A percentile compares a stretch with the other conserved stretches of the same genome.
Evolutionary conservation across 2,888 invertebrate species (phyloP).

Genomic region (Tetragonisca angustula): DNA sequence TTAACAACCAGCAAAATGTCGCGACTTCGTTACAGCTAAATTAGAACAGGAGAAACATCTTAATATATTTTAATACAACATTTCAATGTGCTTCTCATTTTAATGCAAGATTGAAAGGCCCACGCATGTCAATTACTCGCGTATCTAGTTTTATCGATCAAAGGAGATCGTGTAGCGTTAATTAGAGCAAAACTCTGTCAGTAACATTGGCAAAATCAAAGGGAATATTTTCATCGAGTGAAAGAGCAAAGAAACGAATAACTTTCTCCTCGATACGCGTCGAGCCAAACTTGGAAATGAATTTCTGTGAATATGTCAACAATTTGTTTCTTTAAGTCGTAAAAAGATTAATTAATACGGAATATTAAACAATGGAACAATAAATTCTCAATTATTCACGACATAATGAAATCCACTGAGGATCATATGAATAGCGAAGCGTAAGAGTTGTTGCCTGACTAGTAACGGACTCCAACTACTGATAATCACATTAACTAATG

Average conservation of each 20-base stretch:
- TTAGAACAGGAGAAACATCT: too few species aligned
- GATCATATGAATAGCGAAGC: too few species aligned
- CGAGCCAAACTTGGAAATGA: conserved; percentile 24
- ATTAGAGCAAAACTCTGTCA: neutral
- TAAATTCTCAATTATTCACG: too few species aligned
- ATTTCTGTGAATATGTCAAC: conserved; percentile 16
- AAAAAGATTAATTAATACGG: conserved; percentile 1
- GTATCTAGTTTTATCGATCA: neutral
- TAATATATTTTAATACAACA: too few species aligned
- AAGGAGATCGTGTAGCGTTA: neutral
- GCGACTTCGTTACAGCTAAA: neutral
- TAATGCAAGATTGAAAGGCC: neutral
- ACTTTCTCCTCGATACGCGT: conserved; percentile 6
- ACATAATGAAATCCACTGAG: too few species aligned
- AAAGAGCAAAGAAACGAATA: conserved; percentile 19
- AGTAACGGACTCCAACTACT: too few species aligned
- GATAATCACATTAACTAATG: too few species aligned
- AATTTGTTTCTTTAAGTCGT: conserved; percentile 24
- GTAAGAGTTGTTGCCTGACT: too few species aligned
- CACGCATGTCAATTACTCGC: neutral
- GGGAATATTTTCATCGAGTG: conserved; percentile 17
- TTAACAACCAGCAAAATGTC: neutral
- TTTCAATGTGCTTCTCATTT: too few species aligned
- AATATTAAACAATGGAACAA: too few species aligned
- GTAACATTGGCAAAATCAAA: neutral